Conservation (phyloP, 1,140 invertebrate genomes). For the Bombyx mandarina region DNA sequence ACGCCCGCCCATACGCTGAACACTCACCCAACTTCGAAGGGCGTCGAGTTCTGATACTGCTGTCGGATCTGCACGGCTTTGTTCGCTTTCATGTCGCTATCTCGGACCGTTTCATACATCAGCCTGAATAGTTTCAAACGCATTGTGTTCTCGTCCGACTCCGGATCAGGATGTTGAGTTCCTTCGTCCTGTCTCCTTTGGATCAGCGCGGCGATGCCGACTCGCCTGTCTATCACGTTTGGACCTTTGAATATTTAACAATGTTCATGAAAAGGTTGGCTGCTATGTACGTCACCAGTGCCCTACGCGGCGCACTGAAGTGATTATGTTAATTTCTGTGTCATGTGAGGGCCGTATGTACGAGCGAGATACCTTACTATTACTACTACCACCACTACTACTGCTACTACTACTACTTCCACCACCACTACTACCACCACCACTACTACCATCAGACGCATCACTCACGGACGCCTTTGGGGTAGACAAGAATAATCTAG, state of each 20-base stretch:
- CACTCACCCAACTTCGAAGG: constrained; percentile 36
- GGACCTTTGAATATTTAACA: no score
- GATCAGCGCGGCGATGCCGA: neutral
- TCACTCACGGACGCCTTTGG: no score
- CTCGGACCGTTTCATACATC: constrained; percentile 46
- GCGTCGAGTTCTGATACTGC: constrained; percentile 30
- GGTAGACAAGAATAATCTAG: no score
- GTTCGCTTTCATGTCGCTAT: constrained; percentile 41
- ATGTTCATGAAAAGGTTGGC: neutral
- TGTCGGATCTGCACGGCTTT: constrained; percentile 35
- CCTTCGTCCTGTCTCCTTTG: neutral
- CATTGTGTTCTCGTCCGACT: constrained; percentile 36
- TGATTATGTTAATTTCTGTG: neutral
- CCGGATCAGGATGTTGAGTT: neutral
- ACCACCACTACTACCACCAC: no score
- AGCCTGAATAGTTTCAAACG: constrained; percentile 45
- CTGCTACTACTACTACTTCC: no score
- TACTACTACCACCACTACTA: no score
- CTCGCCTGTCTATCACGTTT: neutral
- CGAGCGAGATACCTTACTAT: no score
- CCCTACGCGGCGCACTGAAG: no score
- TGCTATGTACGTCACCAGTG: no score
- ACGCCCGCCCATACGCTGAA: neutral
- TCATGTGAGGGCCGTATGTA: no score
- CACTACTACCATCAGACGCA: no score